Evolutionary conservation across 2,113 vertebrate genomes (phyloP), one percentile per base, ranked within the genome.

Genomic region (Rhizomys pruinosus): DNA sequence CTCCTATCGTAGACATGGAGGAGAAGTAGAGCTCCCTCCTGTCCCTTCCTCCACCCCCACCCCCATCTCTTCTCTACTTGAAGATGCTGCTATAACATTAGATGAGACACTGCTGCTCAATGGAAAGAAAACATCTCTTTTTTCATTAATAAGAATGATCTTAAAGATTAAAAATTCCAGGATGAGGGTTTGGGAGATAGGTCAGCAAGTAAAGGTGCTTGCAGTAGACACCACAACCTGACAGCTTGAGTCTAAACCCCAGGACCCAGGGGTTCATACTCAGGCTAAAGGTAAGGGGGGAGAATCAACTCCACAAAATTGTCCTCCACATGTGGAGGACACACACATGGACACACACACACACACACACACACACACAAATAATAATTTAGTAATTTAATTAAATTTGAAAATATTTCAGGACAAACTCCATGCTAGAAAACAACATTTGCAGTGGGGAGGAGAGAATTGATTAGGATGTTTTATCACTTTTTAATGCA

Each of bases 401-500:
- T 52, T 52, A 52, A 52, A 11, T 52, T 52, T 52, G 6, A 52
- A 52, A 76, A 29, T 44, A 84, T 44, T 42, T 29, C 47, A 92
- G 47, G 6, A 42, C 23, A 44, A 11, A 61, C 3, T 19, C 76
- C 64, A 84, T 91, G 37, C 13, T 87, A 73, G 32, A 73, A 73
- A 22, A 69, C 25, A 87, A 32, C n/a, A 27, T 7, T 61, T 93
- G 22, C 7, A 39, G 39, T 20, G 7, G 20, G 16, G 13, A 32
- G 5, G 22, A 25, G 39, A 61, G 29, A 47, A 12, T 32, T 68
- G 63, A 2, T 63, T 20, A 27, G 52, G 8, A 71, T 72, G 42
- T 19, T 22, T 37, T 64, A 5, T 88, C 42, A 63, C 23, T 79
- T 93, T 82, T 79, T 84, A 66, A n/a, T 89, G 4, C 44, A 71